phyloP scores from a whole-genome alignment of 2,888 invertebrate species.

The Furcula furcula region DNA sequence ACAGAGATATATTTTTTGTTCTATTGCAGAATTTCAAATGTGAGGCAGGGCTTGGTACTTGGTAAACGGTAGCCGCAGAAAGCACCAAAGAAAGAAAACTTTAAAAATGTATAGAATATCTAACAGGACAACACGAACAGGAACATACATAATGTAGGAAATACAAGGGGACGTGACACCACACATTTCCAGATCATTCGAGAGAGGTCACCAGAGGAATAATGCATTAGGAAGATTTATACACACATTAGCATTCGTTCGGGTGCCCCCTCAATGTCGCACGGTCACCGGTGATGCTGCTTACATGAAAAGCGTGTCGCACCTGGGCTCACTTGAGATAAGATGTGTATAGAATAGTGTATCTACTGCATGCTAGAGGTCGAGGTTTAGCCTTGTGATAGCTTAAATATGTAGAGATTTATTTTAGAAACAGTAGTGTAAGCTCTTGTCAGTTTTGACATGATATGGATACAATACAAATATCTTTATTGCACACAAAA shows the following conservation, averaged over 20 bases:
- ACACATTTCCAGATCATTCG: constrained; percentile 42
- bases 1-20: too few species aligned
- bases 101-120: not conserved
- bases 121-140: constrained; percentile 23
- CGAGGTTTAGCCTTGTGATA: constrained; percentile 36
- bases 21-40: too few species aligned
- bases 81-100: not conserved
- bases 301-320: constrained; percentile 35
- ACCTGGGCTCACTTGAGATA: constrained; percentile 34
- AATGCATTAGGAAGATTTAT: constrained; percentile 43
- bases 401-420: too few species aligned
- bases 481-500: too few species aligned
- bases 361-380: constrained; percentile 35
- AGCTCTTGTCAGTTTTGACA: too few species aligned
- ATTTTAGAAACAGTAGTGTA: too few species aligned
- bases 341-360: constrained; percentile 47
- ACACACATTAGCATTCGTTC: constrained; percentile 52
- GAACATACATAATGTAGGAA: constrained; percentile 36
- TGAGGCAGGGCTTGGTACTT: too few species aligned
- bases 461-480: too few species aligned
- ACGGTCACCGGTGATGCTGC: constrained; percentile 54
- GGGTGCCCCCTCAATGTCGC: constrained; percentile 55
- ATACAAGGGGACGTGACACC: constrained; percentile 29
- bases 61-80: too few species aligned
- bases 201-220: constrained; percentile 42